Evolutionary conservation across 2,797 vertebrate genomes (phyloP).

Genomic region (Sebastes trivittatus): DNA sequence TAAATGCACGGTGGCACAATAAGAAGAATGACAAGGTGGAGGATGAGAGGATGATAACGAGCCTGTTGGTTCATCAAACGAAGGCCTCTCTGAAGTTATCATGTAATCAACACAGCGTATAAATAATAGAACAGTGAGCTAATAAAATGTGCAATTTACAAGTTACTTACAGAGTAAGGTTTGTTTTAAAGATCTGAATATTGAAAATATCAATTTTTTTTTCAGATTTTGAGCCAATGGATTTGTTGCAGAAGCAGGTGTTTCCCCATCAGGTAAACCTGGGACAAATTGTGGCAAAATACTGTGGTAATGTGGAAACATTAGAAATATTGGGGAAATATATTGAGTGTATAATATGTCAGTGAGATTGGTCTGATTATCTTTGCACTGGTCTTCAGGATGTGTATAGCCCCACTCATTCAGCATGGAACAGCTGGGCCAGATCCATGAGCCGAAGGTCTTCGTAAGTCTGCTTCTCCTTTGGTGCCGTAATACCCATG

Average conservation of each 20-base stretch:
- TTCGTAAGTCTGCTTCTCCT: constrained; percentile 81
- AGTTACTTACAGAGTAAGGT: neutral
- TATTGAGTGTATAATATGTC: neutral
- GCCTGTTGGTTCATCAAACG: neutral
- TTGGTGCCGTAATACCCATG: neutral
- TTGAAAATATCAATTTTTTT: constrained; percentile 6
- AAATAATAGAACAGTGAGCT: neutral
- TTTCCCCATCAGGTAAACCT: constrained; percentile 85
- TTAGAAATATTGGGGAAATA: neutral
- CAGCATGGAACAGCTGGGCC: constrained; percentile 80
- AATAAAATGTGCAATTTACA: neutral
- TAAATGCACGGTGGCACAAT: neutral
- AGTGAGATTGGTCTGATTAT: neutral
- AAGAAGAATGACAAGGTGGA: neutral
- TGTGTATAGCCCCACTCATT: constrained; percentile 65
- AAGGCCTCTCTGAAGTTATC: neutral
- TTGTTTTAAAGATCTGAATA: neutral
- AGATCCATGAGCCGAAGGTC: constrained; percentile 74
- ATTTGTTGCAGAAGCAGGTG: constrained; percentile 78
- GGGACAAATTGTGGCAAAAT: neutral
- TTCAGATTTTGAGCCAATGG: constrained; percentile 84
- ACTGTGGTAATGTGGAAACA: neutral
- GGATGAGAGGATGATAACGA: neutral
- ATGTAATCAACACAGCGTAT: neutral
- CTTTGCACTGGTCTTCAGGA: constrained; percentile 61